Evolutionary conservation across 2,113 vertebrate species (phyloP).

Genomic region (Phaethornis superciliosus): DNA sequence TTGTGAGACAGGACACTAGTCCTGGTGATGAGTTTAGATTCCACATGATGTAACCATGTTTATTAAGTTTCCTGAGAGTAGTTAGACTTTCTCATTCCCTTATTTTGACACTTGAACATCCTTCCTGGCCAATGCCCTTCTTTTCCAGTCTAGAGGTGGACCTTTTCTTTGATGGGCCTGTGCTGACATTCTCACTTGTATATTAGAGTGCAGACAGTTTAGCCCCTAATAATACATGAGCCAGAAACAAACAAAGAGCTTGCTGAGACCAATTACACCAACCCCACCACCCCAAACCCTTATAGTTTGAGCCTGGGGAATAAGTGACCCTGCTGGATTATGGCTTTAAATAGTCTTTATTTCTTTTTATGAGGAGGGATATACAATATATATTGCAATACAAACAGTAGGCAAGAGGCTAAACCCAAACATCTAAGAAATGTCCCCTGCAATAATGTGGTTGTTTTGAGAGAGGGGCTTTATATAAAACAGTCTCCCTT

Average conservation of each 20-base stretch:
- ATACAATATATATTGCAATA: background rate
- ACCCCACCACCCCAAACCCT: fast-evolving
- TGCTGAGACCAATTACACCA: background rate
- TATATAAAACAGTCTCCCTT: background rate
- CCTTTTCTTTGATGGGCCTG: background rate
- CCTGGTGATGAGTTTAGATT: background rate
- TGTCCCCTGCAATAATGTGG: background rate
- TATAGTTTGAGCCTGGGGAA: background rate
- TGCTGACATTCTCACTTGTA: background rate
- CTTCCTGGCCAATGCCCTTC: background rate
- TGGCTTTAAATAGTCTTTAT: background rate
- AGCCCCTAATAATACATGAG: fast-evolving
- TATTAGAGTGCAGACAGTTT: background rate
- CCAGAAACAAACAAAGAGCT: background rate
- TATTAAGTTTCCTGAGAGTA: background rate
- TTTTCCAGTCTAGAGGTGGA: background rate
- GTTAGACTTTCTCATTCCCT: background rate
- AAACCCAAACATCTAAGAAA: background rate
- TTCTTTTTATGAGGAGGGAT: background rate
- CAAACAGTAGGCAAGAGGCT: background rate
- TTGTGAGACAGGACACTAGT: background rate
- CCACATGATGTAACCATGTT: fast-evolving
- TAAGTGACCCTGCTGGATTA: background rate
- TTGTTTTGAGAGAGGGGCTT: background rate
- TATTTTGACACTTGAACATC: background rate